These are phyloP conservation scores for Chelon auratus DNA, from an alignment of 2,797 vertebrate species.

Conservation along the genomic window DNA sequence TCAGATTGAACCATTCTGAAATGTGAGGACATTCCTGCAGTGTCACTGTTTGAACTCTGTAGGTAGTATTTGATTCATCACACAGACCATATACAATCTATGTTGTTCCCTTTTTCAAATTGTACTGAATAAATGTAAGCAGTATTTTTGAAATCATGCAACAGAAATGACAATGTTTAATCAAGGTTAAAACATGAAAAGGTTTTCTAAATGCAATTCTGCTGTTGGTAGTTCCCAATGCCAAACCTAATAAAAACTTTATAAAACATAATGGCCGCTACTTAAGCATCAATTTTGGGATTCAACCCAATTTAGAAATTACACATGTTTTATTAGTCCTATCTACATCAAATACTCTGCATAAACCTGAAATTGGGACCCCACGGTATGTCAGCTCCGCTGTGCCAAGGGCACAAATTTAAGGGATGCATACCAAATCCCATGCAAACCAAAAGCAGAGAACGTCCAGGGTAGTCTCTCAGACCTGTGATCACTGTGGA, in stretches of 20 bases:
- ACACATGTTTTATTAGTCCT: background rate
- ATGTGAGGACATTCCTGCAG: background rate
- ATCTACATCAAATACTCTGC: background rate
- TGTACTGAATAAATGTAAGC: background rate
- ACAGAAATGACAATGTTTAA: background rate
- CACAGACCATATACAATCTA: too few relatives aligned
- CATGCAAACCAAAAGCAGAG: background rate
- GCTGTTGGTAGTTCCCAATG: background rate
- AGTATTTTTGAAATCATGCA: background rate
- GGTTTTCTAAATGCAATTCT: background rate
- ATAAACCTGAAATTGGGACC: background rate
- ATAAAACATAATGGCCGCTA: too few relatives aligned
- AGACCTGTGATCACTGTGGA: conserved; percentile 11
- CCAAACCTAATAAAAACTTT: background rate
- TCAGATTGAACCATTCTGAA: background rate
- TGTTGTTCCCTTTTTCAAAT: too few relatives aligned
- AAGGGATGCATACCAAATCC: conserved; percentile 1
- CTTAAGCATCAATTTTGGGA: background rate
- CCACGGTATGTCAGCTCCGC: background rate
- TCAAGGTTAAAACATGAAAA: background rate
- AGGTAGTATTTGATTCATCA: too few relatives aligned
- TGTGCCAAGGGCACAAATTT: background rate
- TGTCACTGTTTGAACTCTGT: background rate
- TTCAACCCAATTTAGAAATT: background rate
- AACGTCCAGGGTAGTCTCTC: too few relatives aligned